Conservation (phyloP, 2,888 invertebrate genomes). For the Malthinus flaveolus region DNA sequence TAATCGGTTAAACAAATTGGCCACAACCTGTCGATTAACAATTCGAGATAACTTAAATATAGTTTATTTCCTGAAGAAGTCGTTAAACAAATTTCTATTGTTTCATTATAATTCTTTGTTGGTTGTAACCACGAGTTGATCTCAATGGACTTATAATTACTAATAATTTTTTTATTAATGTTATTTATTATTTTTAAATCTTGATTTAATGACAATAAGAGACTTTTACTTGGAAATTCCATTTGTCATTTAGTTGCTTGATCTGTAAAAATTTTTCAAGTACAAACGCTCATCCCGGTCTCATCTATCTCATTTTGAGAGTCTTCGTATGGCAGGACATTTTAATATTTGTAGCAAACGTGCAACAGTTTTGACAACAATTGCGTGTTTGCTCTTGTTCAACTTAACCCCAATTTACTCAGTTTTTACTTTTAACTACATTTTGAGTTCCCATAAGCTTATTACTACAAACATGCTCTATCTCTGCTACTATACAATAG, state of each 20-base stretch:
- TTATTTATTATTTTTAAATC: constrained; percentile 25
- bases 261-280: not conserved
- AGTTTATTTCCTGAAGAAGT: constrained; percentile 7
- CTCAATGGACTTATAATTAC: constrained; percentile 8
- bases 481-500: too few relatives aligned
- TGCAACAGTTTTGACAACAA: too few relatives aligned
- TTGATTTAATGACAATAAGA: constrained; percentile 27
- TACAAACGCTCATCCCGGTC: too few relatives aligned
- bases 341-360: too few relatives aligned
- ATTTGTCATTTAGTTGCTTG: constrained; percentile 16
- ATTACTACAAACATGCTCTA: too few relatives aligned
- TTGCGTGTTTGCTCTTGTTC: too few relatives aligned
- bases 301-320: too few relatives aligned
- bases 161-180: constrained; percentile 19
- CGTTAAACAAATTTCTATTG: constrained; percentile 5
- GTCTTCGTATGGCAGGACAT: too few relatives aligned
- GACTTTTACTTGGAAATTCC: constrained; percentile 26
- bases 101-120: constrained; percentile 15
- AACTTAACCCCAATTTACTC: too few relatives aligned
- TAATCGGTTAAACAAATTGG: not conserved
- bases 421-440: too few relatives aligned
- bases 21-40: constrained; percentile 30
- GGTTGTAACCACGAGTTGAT: constrained; percentile 31
- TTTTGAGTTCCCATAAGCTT: too few relatives aligned
- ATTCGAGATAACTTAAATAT: constrained; percentile 27